Evolutionary conservation across 1,140 invertebrate genomes (phyloP), one percentile per base, ranked within the genome.

Genomic region (Steinernema feltiae): DNA sequence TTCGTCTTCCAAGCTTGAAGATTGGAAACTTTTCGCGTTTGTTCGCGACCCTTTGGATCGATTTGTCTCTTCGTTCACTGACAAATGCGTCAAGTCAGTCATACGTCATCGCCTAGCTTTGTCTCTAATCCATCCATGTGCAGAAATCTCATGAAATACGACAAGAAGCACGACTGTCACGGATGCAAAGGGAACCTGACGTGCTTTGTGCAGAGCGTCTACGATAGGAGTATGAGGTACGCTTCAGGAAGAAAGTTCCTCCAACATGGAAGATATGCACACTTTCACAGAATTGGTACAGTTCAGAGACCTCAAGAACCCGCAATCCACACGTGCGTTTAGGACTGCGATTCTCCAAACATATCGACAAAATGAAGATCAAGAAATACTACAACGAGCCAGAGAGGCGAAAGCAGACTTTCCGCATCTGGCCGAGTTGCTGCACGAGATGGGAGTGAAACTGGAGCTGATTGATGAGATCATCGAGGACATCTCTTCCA

Each of bases 51-150:
- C 78, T 0, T 32, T 79, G 30, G 78, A 79, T 18, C 7, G 78
- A n/a, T 80, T 79, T 63, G 24, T 79, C 2, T 81, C 79, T 21
- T 70, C 29, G 7, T 79, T 69, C 48, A 48, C 80, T 18, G 78
- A 79, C 35, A 80, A 79, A 31, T 79, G 78, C 32, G 74, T 79
- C 18, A 71, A 71, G 72, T 69, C 76, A 71, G 1, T 48, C 0
- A 35, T 41, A n/a, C n/a, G n/a, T n/a, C n/a, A n/a, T n/a, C n/a
- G n/a, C 24, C 18, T 41, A 18, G 35, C 18, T 41, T 41, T 41
- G 7, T 41, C 18, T 18, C 7, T 41, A 7, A 41, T 41, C 7
- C 7, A 41, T 41, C 18, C 35, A 7, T 7, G 35, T 41, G 7
- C 35, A 41, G 35, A 18, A 41, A 41, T n/a, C n/a, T n/a, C 35